These are phyloP conservation scores for Caenorhabditis inopinata DNA, from an alignment of 1,140 invertebrate species.

Conservation along the genomic window DNA sequence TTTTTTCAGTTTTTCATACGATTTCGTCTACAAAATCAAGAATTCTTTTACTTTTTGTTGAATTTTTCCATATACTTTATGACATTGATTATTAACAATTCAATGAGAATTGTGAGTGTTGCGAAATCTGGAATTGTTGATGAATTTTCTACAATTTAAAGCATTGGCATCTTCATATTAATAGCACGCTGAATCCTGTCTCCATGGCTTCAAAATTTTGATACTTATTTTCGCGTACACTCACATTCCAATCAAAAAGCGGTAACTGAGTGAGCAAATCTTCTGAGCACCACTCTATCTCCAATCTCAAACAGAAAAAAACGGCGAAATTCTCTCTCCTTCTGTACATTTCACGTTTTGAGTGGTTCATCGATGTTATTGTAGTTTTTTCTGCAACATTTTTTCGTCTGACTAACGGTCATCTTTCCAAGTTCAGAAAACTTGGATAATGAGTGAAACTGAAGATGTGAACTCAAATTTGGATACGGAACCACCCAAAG, in stretches of 20 bases:
- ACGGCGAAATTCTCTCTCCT: too few relatives aligned
- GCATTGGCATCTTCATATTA: too few relatives aligned
- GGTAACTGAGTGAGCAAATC: constrained; percentile 10
- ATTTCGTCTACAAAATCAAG: too few relatives aligned
- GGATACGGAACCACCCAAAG: neutral
- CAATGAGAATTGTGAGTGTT: too few relatives aligned
- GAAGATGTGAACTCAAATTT: neutral
- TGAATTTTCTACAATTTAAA: too few relatives aligned
- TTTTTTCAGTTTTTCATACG: neutral
- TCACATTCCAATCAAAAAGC: constrained; percentile 7
- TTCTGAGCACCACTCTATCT: neutral
- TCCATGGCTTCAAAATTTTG: neutral
- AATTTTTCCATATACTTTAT: too few relatives aligned
- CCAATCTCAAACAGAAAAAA: constrained; percentile 23
- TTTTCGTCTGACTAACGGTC: neutral
- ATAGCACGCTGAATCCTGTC: too few relatives aligned
- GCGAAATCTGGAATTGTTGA: too few relatives aligned
- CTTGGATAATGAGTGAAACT: constrained; percentile 40
- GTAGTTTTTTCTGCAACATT: neutral
- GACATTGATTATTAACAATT: too few relatives aligned
- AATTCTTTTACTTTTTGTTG: too few relatives aligned
- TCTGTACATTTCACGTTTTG: neutral
- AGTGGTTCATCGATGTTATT: neutral
- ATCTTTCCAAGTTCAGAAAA: neutral
- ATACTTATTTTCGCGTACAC: neutral